Conservation (phyloP, 2,888 invertebrate genomes). For the Drosophila koepferae region DNA sequence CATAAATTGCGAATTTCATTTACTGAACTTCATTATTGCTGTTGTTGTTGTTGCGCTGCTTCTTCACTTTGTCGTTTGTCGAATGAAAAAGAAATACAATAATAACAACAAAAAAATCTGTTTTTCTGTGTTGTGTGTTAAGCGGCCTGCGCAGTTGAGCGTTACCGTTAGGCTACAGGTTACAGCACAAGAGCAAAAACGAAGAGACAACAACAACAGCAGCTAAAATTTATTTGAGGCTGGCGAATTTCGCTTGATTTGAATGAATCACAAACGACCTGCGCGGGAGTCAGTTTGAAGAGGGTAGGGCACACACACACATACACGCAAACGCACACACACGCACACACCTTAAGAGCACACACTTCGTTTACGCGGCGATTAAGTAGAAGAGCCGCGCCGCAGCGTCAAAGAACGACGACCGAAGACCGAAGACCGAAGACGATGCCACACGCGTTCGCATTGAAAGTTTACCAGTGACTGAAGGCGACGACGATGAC, state of each 20-base stretch:
- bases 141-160: conserved; percentile 63
- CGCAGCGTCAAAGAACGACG: conserved; percentile 17
- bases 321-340: conserved; percentile 8
- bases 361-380: conserved; percentile 35
- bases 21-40: conserved; percentile 33
- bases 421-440: conserved; percentile 33
- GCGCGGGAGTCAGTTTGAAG: conserved; percentile 19
- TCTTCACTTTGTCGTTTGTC: conserved; percentile 48
- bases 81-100: conserved; percentile 27
- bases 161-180: conserved; percentile 71
- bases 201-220: conserved; percentile 19
- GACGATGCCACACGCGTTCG: conserved; percentile 50
- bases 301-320: conserved; percentile 12
- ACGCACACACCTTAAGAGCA: conserved; percentile 34
- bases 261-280: conserved; percentile 50
- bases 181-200: conserved; percentile 57
- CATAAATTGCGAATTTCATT: conserved; percentile 77
- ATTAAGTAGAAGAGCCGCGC: conserved; percentile 19
- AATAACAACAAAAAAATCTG: conserved; percentile 15
- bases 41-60: conserved; percentile 10
- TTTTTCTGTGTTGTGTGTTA: conserved; percentile 38
- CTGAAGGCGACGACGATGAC: too few species aligned
- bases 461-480: conserved; percentile 70
- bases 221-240: conserved; percentile 32
- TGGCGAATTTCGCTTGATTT: conserved; percentile 47